Conservation (phyloP, 2,888 invertebrate genomes). For the Hypselothyrea guttata region DNA sequence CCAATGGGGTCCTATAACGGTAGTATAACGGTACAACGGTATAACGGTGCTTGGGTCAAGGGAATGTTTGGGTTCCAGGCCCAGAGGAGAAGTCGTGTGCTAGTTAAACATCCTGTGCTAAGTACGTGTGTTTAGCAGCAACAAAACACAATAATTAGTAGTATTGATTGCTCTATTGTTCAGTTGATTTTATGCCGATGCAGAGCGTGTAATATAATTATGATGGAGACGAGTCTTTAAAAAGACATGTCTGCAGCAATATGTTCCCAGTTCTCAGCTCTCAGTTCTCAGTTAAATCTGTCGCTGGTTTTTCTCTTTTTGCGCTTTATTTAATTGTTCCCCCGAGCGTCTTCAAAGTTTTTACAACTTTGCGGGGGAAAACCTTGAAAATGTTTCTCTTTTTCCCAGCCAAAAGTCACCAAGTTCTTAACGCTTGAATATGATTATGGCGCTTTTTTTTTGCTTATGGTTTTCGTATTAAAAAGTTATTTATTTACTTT, state of each 20-base stretch:
- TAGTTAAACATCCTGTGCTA: constrained; percentile 1
- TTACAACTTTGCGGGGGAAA: background rate
- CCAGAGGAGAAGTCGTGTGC: no score
- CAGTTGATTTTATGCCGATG: background rate
- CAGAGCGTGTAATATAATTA: background rate
- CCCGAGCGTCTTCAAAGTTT: constrained; percentile 40
- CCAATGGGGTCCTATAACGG: no score
- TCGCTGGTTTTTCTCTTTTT: background rate
- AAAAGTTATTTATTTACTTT: constrained; percentile 47
- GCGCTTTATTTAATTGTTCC: background rate
- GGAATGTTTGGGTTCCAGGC: background rate
- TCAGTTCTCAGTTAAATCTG: background rate
- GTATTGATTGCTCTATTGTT: constrained; percentile 43
- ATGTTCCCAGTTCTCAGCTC: no score
- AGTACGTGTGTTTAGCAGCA: constrained; percentile 9
- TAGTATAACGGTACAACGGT: no score
- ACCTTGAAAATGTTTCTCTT: constrained; percentile 8
- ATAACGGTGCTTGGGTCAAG: constrained; percentile 21
- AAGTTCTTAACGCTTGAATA: constrained; percentile 31
- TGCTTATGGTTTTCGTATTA: constrained; percentile 19
- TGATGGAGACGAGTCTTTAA: background rate
- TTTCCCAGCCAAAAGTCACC: constrained; percentile 3
- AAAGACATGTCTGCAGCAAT: background rate
- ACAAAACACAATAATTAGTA: constrained; percentile 41
- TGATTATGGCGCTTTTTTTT: constrained; percentile 32